phyloP scores from a whole-genome alignment of 2,888 invertebrate species.

The Drosophila pseudotalamancana region DNA sequence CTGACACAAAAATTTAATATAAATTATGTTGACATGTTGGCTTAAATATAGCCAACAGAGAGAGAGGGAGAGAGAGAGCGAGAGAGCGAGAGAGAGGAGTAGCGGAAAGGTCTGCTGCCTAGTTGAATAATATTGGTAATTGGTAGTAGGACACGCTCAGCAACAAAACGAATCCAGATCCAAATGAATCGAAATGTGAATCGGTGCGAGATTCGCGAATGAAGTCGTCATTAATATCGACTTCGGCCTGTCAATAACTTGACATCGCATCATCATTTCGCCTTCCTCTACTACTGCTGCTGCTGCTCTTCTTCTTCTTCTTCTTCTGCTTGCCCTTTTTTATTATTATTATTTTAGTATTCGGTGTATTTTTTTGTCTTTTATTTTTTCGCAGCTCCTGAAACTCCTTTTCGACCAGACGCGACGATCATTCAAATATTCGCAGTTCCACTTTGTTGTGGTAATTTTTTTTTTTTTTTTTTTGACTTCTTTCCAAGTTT shows the following conservation, averaged over 20 bases:
- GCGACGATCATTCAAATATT: conserved; percentile 25
- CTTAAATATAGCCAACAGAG: conserved; percentile 67
- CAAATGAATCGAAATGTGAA: conserved; percentile 17
- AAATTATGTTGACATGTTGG: conserved; percentile 83
- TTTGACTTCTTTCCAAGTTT: conserved; percentile 26
- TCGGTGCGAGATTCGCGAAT: conserved; percentile 59
- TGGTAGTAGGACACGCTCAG: conserved; percentile 65
- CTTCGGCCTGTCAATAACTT: conserved; percentile 77
- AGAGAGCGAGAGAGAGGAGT: background rate
- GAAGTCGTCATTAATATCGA: conserved; percentile 80
- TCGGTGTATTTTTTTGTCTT: background rate
- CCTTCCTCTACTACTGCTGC: conserved; percentile 4
- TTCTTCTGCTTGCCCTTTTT: conserved; percentile 12
- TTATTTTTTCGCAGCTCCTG: conserved; percentile 51
- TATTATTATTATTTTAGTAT: conserved; percentile 1
- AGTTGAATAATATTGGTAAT: conserved; percentile 60
- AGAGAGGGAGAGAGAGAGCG: background rate
- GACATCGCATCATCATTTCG: conserved; percentile 74
- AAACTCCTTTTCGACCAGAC: conserved; percentile 42
- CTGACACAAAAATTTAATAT: conserved; percentile 82
- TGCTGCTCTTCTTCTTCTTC: too few relatives aligned
- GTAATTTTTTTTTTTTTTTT: conserved; percentile 6
- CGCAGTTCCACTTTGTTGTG: conserved; percentile 17
- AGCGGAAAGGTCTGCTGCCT: background rate
- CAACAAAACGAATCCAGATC: conserved; percentile 50